Evolutionary conservation across 2,113 vertebrate genomes (phyloP).

Genomic region (Lethenteron reissneri): DNA sequence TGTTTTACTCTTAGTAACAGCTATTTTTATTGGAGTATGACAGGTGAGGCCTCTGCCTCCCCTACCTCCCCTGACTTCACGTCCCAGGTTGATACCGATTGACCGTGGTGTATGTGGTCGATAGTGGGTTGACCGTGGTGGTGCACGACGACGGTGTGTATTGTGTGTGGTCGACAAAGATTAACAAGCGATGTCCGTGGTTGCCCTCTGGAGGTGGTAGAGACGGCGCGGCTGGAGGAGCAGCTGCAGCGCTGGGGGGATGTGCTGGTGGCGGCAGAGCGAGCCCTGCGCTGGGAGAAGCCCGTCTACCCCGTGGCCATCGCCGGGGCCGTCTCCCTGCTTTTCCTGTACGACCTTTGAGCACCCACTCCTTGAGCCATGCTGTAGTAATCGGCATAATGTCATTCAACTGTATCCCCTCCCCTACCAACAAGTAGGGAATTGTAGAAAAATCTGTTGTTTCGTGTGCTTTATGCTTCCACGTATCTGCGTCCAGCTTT

Average conservation of each 20-base stretch:
- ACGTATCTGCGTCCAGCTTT: too few relatives aligned
- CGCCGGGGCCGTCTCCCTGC: slow-evolving; percentile 36
- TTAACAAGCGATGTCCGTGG: background rate
- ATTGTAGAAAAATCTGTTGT: background rate
- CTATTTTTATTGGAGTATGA: too few relatives aligned
- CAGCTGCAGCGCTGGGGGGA: slow-evolving; percentile 91
- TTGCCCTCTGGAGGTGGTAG: slow-evolving; percentile 32
- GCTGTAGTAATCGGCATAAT: background rate
- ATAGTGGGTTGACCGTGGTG: too few relatives aligned
- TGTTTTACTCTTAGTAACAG: too few relatives aligned
- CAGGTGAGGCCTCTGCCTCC: too few relatives aligned
- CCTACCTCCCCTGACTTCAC: too few relatives aligned
- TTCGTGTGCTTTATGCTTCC: too few relatives aligned
- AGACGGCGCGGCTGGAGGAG: slow-evolving; percentile 77
- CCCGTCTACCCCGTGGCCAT: slow-evolving; percentile 66
- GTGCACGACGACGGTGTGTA: too few relatives aligned
- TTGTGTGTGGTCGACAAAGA: too few relatives aligned
- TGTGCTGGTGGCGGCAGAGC: slow-evolving; percentile 65
- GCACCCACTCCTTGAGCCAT: background rate
- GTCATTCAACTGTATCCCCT: background rate
- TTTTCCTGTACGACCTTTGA: slow-evolving; percentile 51
- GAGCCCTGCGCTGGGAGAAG: slow-evolving; percentile 72
- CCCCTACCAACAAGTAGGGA: background rate
- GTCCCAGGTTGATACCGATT: too few relatives aligned
- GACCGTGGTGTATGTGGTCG: too few relatives aligned